A percentile compares a stretch with the other conserved stretches of the same genome.
These are phyloP conservation scores for Melanotaenia trifasciata DNA, from an alignment of 2,797 vertebrate genomes.

Conservation along the genomic window DNA sequence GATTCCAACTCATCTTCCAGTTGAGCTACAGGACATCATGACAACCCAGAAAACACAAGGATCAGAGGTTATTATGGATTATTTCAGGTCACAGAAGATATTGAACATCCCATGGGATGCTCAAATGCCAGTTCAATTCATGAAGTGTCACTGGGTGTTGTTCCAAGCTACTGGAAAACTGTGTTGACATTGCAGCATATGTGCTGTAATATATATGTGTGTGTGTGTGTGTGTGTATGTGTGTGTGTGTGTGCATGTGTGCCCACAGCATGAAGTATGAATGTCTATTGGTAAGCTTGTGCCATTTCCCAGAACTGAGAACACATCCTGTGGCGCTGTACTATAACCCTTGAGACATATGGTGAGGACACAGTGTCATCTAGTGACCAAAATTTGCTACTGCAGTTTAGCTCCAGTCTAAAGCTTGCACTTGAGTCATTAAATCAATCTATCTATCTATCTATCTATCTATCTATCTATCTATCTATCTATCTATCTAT, in stretches of 20 bases:
- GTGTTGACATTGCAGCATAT: constrained; percentile 14
- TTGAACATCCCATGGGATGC: constrained; percentile 19
- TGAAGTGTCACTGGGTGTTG: constrained; percentile 14
- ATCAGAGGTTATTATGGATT: constrained; percentile 63
- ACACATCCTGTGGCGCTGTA: constrained; percentile 53
- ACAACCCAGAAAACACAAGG: constrained; percentile 55
- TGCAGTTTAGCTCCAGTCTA: constrained; percentile 18
- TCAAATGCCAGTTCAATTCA: constrained; percentile 64
- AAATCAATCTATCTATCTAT: too few relatives aligned
- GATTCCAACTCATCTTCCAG: background rate
- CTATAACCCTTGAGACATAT: constrained; percentile 61
- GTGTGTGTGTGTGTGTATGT: background rate
- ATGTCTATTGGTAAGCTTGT: constrained; percentile 65
- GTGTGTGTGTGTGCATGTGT: background rate
- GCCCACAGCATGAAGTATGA: constrained; percentile 24
- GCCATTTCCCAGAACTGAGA: constrained; percentile 60
- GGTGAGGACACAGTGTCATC: constrained; percentile 73
- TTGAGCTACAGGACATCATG: constrained; percentile 33
- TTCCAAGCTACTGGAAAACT: constrained; percentile 30
- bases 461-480: too few relatives aligned
- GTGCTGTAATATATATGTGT: constrained; percentile 23
- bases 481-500: too few relatives aligned
- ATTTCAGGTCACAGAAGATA: constrained; percentile 44
- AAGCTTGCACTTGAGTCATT: too few relatives aligned
- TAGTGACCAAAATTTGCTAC: background rate